A percentile compares a stretch with the other conserved stretches of the same genome.
phyloP scores from a whole-genome alignment of 1,140 invertebrate genomes.

The Oedothorax gibbosus region DNA sequence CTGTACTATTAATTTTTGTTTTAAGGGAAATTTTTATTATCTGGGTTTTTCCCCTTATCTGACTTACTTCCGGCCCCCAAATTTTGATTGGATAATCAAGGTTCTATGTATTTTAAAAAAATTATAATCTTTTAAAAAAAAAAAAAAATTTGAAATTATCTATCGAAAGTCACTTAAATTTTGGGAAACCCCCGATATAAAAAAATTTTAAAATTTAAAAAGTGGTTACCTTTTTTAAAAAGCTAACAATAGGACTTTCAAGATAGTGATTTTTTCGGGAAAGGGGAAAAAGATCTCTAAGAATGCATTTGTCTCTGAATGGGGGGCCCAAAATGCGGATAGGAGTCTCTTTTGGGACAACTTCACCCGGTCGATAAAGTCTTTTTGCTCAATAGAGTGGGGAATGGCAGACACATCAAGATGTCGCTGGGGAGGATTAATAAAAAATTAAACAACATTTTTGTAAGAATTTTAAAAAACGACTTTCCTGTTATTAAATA shows the following conservation, averaged over 20 bases:
- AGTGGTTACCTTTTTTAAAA: slow-evolving; percentile 73
- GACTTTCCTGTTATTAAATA: too few species aligned
- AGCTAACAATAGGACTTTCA: slow-evolving; percentile 70
- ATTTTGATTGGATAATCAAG: too few species aligned
- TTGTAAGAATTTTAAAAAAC: too few species aligned
- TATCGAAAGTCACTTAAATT: too few species aligned
- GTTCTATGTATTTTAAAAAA: too few species aligned
- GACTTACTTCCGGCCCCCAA: too few species aligned
- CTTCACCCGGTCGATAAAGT: slow-evolving; percentile 81
- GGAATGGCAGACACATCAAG: slow-evolving; percentile 83
- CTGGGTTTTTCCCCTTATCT: too few species aligned
- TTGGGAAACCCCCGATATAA: background rate
- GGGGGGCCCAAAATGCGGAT: slow-evolving; percentile 63
- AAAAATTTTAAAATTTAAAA: too few species aligned
- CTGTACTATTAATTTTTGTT: too few species aligned
- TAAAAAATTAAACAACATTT: background rate
- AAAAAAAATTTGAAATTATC: too few species aligned
- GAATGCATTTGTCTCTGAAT: slow-evolving; percentile 68
- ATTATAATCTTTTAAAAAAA: too few species aligned
- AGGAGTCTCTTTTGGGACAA: slow-evolving; percentile 75
- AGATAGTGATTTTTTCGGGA: slow-evolving; percentile 74
- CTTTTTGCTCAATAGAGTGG: slow-evolving; percentile 82
- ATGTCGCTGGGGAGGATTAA: slow-evolving; percentile 75
- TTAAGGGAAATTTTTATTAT: too few species aligned
- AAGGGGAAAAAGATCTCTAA: slow-evolving; percentile 75